phyloP scores from a whole-genome alignment of 37 sponge, comb jelly and placozoan species.

The Mnemiopsis leidyi region DNA sequence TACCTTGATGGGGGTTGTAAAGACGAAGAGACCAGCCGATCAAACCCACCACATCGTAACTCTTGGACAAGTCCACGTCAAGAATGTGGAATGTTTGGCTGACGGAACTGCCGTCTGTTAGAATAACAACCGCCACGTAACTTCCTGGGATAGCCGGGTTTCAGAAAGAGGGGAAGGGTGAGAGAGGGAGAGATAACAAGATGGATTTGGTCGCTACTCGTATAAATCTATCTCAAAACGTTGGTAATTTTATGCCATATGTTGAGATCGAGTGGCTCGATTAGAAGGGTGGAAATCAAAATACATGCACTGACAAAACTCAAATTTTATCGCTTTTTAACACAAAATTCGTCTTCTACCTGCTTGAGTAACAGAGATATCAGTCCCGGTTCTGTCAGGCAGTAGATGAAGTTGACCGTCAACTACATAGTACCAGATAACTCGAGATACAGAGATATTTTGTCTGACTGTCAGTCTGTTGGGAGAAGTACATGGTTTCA shows the following conservation, averaged over 20 bases:
- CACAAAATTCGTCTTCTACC: background rate
- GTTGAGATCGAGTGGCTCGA: no score
- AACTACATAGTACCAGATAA: constrained; percentile 15
- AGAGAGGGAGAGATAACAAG: no score
- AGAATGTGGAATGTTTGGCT: background rate
- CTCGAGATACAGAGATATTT: background rate
- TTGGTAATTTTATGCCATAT: no score
- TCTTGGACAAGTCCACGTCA: background rate
- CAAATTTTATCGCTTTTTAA: background rate
- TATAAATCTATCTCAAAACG: no score
- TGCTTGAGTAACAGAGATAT: background rate
- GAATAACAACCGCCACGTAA: background rate
- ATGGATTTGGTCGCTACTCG: no score
- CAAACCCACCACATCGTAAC: background rate
- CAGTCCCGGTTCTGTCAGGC: background rate
- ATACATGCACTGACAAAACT: no score
- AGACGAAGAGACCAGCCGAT: background rate
- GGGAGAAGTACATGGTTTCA: no score
- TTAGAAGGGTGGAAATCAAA: no score
- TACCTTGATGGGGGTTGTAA: constrained; percentile 6
- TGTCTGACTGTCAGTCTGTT: background rate
- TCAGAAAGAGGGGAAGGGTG: no score
- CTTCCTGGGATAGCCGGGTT: background rate
- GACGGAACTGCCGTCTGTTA: background rate
- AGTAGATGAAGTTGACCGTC: background rate